Evolutionary conservation across 1,140 invertebrate species (phyloP).

Genomic region (Leptoteleia sp.): DNA sequence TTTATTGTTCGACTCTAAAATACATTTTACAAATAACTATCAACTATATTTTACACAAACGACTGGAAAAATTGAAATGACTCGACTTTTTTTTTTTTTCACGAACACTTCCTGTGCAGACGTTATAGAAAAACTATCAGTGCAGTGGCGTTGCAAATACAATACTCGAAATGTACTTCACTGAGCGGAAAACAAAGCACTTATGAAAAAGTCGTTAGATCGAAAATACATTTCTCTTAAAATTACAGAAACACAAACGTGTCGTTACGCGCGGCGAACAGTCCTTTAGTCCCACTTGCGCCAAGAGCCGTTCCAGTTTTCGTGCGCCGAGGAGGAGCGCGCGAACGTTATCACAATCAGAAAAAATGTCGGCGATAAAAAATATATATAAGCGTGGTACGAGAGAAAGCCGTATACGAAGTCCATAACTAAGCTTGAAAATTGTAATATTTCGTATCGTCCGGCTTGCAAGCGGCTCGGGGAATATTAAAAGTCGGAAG

Average conservation of each 20-base stretch:
- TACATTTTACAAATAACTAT: too few species aligned
- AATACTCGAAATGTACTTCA: slow-evolving; percentile 13
- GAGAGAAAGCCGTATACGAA: not conserved
- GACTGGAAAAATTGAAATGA: too few species aligned
- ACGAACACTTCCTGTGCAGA: too few species aligned
- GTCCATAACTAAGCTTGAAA: slow-evolving; percentile 5
- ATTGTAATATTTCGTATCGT: slow-evolving; percentile 27
- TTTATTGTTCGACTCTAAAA: too few species aligned
- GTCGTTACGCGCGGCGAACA: slow-evolving; percentile 5
- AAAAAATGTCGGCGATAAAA: slow-evolving; percentile 13
- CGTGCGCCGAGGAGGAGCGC: not conserved
- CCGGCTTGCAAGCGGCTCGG: slow-evolving; percentile 4
- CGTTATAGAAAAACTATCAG: not conserved
- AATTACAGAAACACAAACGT: slow-evolving; percentile 30
- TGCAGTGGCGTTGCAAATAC: not conserved
- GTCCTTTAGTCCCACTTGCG: slow-evolving; percentile 17
- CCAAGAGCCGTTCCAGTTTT: slow-evolving; percentile 27
- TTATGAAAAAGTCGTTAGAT: slow-evolving; percentile 32
- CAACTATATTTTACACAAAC: too few species aligned
- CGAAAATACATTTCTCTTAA: slow-evolving; percentile 17
- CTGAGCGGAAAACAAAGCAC: slow-evolving; percentile 15
- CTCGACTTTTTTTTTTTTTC: too few species aligned
- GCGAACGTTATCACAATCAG: slow-evolving; percentile 25
- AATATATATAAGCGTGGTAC: not conserved
- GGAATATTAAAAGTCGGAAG: slow-evolving; percentile 37